Conservation (phyloP, 2,113 vertebrate species). For the Hydrolagus affinis region DNA sequence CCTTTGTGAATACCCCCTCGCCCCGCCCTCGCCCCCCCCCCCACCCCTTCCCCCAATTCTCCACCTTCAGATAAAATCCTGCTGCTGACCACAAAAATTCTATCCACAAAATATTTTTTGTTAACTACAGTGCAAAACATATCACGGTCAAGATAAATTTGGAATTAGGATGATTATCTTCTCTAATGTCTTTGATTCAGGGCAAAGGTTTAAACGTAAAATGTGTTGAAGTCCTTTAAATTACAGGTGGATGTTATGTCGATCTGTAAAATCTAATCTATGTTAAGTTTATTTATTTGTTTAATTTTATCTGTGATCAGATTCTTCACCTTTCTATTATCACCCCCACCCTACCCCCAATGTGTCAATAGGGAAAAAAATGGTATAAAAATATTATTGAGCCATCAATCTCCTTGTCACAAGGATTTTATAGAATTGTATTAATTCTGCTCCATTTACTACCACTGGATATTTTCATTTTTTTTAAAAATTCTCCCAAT, state of each 20-base stretch:
- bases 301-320: not conserved
- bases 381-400: not conserved
- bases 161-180: not conserved
- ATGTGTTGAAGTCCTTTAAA: not conserved
- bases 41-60: no score
- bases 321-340: not conserved
- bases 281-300: not conserved
- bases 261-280: not conserved
- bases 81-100: not conserved
- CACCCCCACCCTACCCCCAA: not conserved
- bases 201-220: not conserved
- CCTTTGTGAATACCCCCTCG: constrained; percentile 11
- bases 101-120: not conserved
- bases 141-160: not conserved
- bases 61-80: not conserved
- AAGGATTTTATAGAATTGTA: not conserved
- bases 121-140: not conserved
- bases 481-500: not conserved
- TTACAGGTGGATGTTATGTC: not conserved
- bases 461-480: not conserved
- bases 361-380: not conserved
- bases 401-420: not conserved
- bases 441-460: not conserved
- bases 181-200: not conserved
- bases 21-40: no score